These are phyloP conservation scores for Mermis nigrescens DNA, from an alignment of 2,888 invertebrate genomes.

Conservation along the genomic window DNA sequence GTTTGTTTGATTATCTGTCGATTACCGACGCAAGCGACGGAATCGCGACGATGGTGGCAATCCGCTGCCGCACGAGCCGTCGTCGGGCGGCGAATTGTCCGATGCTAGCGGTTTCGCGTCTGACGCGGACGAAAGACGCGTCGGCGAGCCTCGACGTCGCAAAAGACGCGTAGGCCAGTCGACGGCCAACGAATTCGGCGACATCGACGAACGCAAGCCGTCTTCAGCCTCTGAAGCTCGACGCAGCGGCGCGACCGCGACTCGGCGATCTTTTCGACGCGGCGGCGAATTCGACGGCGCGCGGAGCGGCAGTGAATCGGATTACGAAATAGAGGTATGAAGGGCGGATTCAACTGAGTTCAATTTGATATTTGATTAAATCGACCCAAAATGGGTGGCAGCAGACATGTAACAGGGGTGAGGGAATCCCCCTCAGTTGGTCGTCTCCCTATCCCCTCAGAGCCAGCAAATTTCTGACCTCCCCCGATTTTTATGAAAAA, in stretches of 20 bases:
- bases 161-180: not conserved
- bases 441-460: no score
- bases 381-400: no score
- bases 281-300: not conserved
- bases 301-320: not conserved
- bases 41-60: not conserved
- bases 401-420: no score
- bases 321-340: not conserved
- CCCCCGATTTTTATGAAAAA: no score
- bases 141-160: not conserved
- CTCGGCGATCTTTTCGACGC: not conserved
- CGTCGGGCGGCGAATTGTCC: not conserved
- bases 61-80: not conserved
- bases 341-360: no score
- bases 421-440: no score
- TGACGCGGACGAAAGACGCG: not conserved
- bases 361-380: no score
- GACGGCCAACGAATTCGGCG: constrained; percentile 10
- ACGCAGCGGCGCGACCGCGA: not conserved
- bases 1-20: not conserved
- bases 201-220: constrained; percentile 8
- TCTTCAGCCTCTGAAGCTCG: not conserved
- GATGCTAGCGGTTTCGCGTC: not conserved
- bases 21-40: not conserved
- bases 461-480: no score